Evolutionary conservation across 2,888 invertebrate genomes (phyloP), one percentile per base, ranked within the genome.

Genomic region (Limenitis camilla): DNA sequence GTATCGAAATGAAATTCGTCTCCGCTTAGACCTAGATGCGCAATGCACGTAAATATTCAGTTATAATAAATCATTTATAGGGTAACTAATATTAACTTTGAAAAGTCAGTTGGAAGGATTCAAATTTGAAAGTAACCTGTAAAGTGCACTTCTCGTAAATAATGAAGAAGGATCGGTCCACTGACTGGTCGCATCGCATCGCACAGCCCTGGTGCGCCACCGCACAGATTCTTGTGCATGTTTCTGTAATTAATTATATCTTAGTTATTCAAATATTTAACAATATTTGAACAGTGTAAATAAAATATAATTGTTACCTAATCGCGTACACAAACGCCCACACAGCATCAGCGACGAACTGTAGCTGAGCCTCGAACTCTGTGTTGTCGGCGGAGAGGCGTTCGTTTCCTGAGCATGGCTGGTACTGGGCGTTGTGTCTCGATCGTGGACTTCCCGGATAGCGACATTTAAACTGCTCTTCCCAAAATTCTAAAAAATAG

Each of bases 291-390:
- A 27, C 1, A 38, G 6, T 35, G 4, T 32, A 28, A 6, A 4
- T 9, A n/a, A 6, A 27, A n/a, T 8, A 32, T 19, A 9, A 2
- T 28, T 31, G 10, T 39, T 46, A 94, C 94, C 92, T 89, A 64
- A 94, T 90, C 27, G 97, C 97, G 67, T 95, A 91, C 0, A 94
- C 97, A 78, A 98, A 97, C 1, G 97, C 96, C 91, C 97, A 91
- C 0, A 97, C 97, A 6, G 97, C 97, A 76, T 98, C 98, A 36
- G 96, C 94, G 38, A 98, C 98, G 77, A 97, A 98, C 83, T 98
- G 98, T 57, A 98, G 88, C 78, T 98, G 98, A 66, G 94, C 95
- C 77, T 98, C 98, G 70, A 96, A 95, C 60, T 93, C 92, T 0
- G 93, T 94, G 69, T 94, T 92, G 44, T 92, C 90, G 32, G 90